Base-by-base conservation (phyloP, 2,888 invertebrate genomes). In the Tetragnatha montana region DNA sequence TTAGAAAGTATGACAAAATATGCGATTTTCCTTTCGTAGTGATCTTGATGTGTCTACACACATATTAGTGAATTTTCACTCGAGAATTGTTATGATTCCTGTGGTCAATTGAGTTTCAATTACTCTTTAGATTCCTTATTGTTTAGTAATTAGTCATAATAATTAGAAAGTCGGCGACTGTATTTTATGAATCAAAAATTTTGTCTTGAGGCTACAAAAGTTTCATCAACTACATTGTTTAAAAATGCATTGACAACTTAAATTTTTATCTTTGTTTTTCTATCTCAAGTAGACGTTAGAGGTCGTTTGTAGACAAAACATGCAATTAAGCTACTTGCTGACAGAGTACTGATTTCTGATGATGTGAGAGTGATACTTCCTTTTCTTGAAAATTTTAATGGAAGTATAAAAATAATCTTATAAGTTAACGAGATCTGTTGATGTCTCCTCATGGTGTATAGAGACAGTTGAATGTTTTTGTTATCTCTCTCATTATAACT, bases 401-500 rank as follows among this genome's bases (percentile, higher is more conserved):
- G 47, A 47, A 75, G 47, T 21, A 75, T n/a, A n/a, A 76, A 50
- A 76, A 49, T 8, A n/a, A 10, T 8, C n/a, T 35, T 76, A 60
- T 4, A 74, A 74, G 49, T 76, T 8, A 10, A 49, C 12, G 69
- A 82, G 60, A 22, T 7, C 60, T 82, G 73, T 73, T 82, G 10
- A 82, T 60, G 22, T 51, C n/a, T 82, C 8, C n/a, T 73, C 22
- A 47, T 17, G 14, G 35, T 35, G 19, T 78, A 47, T 69, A 70
- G 73, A 51, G n/a, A 49, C 21, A 60, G 21, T 74, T 51, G 22
- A 74, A 47, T 35, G 4, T 82, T 51, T 60, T n/a, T n/a, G 74
- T 35, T 81, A 51, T 78, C 76, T 22, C 17, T 21, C 60, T 22
- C 60, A 17, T 82, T 82, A 35, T 17, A 17, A 73, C 22, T 82